These are phyloP conservation scores for Myripristis murdjan DNA, from an alignment of 2,797 vertebrate genomes.

Conservation along the genomic window DNA sequence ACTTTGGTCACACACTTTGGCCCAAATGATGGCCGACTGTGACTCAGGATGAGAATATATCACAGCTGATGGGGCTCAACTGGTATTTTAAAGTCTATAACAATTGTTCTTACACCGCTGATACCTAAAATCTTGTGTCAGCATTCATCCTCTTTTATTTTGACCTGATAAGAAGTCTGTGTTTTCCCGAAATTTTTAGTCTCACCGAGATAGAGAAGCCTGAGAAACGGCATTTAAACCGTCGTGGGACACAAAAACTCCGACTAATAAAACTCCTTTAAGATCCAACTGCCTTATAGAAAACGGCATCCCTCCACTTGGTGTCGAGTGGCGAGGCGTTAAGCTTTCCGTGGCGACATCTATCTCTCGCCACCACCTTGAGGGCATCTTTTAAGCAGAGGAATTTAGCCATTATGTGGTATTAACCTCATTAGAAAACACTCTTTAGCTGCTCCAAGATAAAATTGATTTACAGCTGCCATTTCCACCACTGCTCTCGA, in stretches of 20 bases:
- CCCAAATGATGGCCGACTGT: not conserved
- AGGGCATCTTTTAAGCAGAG: constrained; percentile 89
- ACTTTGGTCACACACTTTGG: not conserved
- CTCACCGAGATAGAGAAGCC: too few species aligned
- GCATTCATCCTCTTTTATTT: too few species aligned
- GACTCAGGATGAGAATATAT: not conserved
- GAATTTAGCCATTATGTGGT: constrained; percentile 91
- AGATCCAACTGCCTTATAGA: constrained; percentile 39
- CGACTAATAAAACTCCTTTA: not conserved
- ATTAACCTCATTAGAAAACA: constrained; percentile 93
- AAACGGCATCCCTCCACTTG: constrained; percentile 47
- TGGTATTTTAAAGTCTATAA: too few species aligned
- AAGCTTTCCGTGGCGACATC: constrained; percentile 82
- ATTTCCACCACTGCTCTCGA: constrained; percentile 89
- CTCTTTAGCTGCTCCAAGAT: constrained; percentile 90
- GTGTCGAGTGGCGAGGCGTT: constrained; percentile 69
- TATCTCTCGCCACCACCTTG: constrained; percentile 88
- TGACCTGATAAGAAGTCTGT: too few species aligned
- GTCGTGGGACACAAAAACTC: too few species aligned
- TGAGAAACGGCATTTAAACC: too few species aligned
- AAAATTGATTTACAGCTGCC: constrained; percentile 93
- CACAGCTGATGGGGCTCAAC: too few species aligned
- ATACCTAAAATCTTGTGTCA: too few species aligned
- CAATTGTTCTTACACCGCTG: too few species aligned
- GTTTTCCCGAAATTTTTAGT: too few species aligned